Percentiles rank a stretch among this genome's conserved stretches.
Conservation (phyloP, 2,797 vertebrate species). For the Pelodytes ibericus region DNA sequence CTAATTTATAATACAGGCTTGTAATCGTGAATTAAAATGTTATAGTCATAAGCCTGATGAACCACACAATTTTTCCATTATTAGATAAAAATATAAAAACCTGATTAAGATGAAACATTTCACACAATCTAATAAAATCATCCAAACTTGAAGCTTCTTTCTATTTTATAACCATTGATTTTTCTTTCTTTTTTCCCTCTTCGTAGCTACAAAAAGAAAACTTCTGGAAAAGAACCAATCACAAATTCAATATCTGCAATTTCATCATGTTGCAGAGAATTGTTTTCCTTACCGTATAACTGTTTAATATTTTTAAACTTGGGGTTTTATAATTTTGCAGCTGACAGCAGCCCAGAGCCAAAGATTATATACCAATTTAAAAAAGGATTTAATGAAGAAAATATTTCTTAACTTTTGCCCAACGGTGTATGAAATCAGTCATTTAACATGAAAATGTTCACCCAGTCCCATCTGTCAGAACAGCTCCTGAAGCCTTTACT, state of each 20-base stretch:
- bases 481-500: slow-evolving; percentile 44
- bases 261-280: slow-evolving; percentile 59
- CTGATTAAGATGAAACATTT: slow-evolving; percentile 24
- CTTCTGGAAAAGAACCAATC: slow-evolving; percentile 63
- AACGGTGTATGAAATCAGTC: slow-evolving; percentile 52
- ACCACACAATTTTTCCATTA: slow-evolving; percentile 27
- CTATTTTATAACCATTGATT: slow-evolving; percentile 56
- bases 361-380: slow-evolving; percentile 55
- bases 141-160: slow-evolving; percentile 24
- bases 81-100: slow-evolving; percentile 27
- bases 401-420: slow-evolving; percentile 51
- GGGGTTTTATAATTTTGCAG: slow-evolving; percentile 36
- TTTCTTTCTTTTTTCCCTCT: slow-evolving; percentile 53
- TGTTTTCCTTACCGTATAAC: slow-evolving; percentile 58
- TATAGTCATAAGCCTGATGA: slow-evolving; percentile 31
- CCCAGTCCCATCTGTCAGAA: slow-evolving; percentile 46
- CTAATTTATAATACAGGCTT: slow-evolving; percentile 1
- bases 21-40: slow-evolving; percentile 1
- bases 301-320: slow-evolving; percentile 40
- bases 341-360: slow-evolving; percentile 43
- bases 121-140: slow-evolving; percentile 29
- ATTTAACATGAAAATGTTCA: slow-evolving; percentile 43
- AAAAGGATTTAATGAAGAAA: slow-evolving; percentile 51
- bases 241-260: slow-evolving; percentile 63
- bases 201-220: slow-evolving; percentile 64